These are phyloP conservation scores for Macrotus californicus DNA, from an alignment of 2,113 vertebrate species.

Conservation along the genomic window DNA sequence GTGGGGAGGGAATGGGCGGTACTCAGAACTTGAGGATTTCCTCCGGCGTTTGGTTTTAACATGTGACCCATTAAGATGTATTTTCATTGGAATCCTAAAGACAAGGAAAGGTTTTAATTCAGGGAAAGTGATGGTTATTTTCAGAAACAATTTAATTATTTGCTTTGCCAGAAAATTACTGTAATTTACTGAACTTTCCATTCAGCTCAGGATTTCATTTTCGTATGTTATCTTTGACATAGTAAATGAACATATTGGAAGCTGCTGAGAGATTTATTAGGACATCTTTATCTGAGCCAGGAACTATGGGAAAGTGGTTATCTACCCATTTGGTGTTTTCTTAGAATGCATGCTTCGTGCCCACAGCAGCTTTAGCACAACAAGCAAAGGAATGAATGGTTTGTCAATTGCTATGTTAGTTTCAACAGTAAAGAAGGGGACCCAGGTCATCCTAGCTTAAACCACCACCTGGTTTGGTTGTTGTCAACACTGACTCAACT, in stretches of 20 bases:
- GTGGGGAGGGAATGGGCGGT: neutral
- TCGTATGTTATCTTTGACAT: neutral
- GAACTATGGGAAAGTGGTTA: neutral
- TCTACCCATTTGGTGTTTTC: neutral
- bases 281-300: neutral
- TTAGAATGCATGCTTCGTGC: neutral
- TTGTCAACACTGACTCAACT: neutral
- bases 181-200: conserved; percentile 40
- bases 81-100: conserved; percentile 40
- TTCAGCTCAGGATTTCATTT: neutral
- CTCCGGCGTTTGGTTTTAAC: neutral
- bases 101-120: conserved; percentile 23
- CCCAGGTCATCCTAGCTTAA: neutral
- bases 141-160: conserved; percentile 48
- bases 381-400: neutral
- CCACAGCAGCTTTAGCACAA: neutral
- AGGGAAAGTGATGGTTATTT: conserved; percentile 41
- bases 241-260: neutral
- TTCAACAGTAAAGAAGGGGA: neutral
- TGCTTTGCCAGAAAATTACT: conserved; percentile 53
- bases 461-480: neutral
- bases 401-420: neutral
- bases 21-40: neutral
- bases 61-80: neutral
- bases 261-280: neutral